Evolutionary conservation across 1,140 invertebrate species (phyloP), one percentile per base, ranked within the genome.

Genomic region (Hylaeus volcanicus): DNA sequence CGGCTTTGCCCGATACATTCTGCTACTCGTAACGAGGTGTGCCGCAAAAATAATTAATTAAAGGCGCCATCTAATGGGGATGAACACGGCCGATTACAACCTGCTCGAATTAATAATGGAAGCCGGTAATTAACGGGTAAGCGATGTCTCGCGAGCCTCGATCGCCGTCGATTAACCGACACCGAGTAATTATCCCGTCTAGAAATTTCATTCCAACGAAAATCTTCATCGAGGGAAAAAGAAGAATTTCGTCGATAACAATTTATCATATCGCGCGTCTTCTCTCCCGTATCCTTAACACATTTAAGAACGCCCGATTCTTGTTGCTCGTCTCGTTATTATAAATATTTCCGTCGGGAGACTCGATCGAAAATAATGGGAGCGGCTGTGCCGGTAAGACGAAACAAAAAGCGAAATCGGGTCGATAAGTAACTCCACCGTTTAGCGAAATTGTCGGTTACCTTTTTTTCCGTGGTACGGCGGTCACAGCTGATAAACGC

Each of bases 41-140:
- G 61, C 39, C 81, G 65, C 63, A 66, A 73, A 86, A 89, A 88
- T 90, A 92, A 92, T 92, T 91, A 92, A 92, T 92, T 91, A 91
- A 90, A 69, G 79, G 83, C 84, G 84, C 78, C 71, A 81, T 86
- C 83, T 91, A 90, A 92, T 90, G 84, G 72, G 84, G 70, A 85
- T 80, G 84, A 90, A 90, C 65, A 83, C 80, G 87, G 88, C 79
- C 74, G 84, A 86, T 91, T 89, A 88, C 77, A 82, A 78, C 70
- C 71, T 79, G 86, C 79, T 85, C 86, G 87, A 92, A 92, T 93
- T 92, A 93, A 92, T 93, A 93, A 92, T 77, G 86, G 68, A 79
- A 86, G 81, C 74, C 77, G 86, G 86, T 92, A 93, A 93, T 93
- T 92, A 92, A 89, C 89, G 85, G 84, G 85, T 90, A 88, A 85